phyloP scores from a whole-genome alignment of 2,113 vertebrate species.

The Bubo bubo region DNA sequence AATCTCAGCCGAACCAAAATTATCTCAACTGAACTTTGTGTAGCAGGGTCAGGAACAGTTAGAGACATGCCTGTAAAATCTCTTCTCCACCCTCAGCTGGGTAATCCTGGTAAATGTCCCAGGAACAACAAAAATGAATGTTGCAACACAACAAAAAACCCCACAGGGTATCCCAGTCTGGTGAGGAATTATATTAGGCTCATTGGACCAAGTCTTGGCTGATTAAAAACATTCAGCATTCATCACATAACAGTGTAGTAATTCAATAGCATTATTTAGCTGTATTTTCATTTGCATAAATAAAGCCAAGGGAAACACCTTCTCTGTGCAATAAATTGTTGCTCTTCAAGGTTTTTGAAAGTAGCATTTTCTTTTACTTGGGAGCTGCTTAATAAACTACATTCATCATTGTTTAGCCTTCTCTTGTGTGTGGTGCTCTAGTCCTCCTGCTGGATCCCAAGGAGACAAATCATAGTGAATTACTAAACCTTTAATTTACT shows the following conservation, averaged over 20 bases:
- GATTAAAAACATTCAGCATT: slow-evolving; percentile 49
- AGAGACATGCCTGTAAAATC: background rate
- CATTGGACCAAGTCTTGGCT: background rate
- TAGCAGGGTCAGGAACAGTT: background rate
- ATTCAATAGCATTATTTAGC: slow-evolving; percentile 37
- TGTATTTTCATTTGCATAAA: slow-evolving; percentile 43
- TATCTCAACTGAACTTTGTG: background rate
- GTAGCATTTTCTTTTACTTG: slow-evolving; percentile 25
- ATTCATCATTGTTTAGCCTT: slow-evolving; percentile 36
- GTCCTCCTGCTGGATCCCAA: slow-evolving; percentile 39
- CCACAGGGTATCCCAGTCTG: background rate
- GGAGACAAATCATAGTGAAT: slow-evolving; percentile 47
- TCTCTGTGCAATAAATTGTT: background rate
- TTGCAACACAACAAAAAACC: background rate
- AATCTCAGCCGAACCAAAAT: background rate
- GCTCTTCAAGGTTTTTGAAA: slow-evolving; percentile 35
- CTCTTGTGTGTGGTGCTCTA: background rate
- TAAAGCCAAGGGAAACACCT: slow-evolving; percentile 33
- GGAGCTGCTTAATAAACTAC: slow-evolving; percentile 42
- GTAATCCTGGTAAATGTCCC: background rate
- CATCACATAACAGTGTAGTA: slow-evolving; percentile 11
- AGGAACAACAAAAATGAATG: slow-evolving; percentile 38
- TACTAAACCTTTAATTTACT: slow-evolving; percentile 55
- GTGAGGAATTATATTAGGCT: slow-evolving; percentile 25
- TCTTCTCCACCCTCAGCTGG: background rate